A percentile compares a stretch with the other conserved stretches of the same genome.
These are phyloP conservation scores for Dromococcyx pavoninus DNA, from an alignment of 2,797 vertebrate species.

Conservation along the genomic window DNA sequence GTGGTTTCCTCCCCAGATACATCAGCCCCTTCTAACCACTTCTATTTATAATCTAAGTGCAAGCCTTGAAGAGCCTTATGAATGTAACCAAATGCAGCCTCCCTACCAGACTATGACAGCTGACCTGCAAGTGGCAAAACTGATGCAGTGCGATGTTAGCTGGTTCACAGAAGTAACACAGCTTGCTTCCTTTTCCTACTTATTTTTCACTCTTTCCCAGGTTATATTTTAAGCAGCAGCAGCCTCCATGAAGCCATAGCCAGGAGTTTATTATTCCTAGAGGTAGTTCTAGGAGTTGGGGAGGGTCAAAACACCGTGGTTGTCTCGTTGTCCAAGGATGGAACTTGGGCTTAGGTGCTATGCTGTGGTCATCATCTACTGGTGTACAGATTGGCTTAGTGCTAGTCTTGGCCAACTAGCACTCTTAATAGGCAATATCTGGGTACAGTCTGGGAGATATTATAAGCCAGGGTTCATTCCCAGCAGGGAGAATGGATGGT, in stretches of 20 bases:
- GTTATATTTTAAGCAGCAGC: background rate
- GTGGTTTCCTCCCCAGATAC: background rate
- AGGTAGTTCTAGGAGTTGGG: background rate
- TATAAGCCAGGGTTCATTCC: background rate
- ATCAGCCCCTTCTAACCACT: background rate
- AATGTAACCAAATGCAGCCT: accelerated
- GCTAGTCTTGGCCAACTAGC: background rate
- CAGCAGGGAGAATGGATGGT: background rate
- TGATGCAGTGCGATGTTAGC: background rate
- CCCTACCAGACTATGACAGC: background rate
- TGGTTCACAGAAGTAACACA: background rate
- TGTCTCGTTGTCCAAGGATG: background rate
- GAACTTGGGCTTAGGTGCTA: background rate
- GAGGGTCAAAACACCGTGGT: background rate
- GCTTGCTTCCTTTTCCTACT: background rate
- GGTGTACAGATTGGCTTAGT: accelerated
- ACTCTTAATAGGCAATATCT: background rate
- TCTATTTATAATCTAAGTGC: background rate
- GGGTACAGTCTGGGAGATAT: too few relatives aligned
- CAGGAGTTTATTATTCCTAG: background rate
- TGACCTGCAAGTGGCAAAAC: background rate
- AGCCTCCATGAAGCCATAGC: background rate
- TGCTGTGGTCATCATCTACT: background rate
- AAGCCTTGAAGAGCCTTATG: background rate
- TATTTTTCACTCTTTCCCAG: background rate